phyloP scores from a whole-genome alignment of 1,140 invertebrate genomes.

The Diuraphis noxia region DNA sequence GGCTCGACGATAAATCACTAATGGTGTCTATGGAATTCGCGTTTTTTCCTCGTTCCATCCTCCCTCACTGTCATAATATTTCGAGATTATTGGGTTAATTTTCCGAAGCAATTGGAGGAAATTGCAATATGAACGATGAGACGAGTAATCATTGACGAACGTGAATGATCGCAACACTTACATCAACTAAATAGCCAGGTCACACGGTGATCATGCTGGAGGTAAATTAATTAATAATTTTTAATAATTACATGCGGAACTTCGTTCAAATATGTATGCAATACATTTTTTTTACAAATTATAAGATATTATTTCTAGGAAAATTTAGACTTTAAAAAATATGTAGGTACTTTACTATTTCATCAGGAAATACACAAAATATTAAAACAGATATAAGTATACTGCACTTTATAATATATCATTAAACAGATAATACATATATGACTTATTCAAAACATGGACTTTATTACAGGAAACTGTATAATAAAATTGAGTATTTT shows the following conservation, averaged over 20 bases:
- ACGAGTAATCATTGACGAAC: constrained; percentile 15
- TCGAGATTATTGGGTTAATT: constrained; percentile 35
- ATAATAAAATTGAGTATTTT: no score
- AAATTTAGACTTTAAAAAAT: not conserved
- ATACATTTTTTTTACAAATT: not conserved
- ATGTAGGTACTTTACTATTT: not conserved
- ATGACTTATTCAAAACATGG: no score
- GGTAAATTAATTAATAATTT: not conserved
- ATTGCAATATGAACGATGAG: constrained; percentile 32
- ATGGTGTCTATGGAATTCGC: constrained; percentile 13
- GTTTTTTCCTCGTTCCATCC: not conserved
- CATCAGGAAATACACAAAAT: no score
- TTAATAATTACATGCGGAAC: not conserved
- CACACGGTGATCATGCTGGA: not conserved
- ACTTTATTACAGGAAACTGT: no score
- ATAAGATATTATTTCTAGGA: not conserved
- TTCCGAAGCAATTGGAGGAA: constrained; percentile 25
- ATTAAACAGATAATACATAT: no score
- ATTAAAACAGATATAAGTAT: no score
- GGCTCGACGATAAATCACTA: constrained; percentile 26
- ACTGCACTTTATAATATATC: no score
- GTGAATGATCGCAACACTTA: not conserved
- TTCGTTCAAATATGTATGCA: not conserved
- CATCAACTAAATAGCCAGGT: not conserved
- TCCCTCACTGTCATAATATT: not conserved